Evolutionary conservation across 2,113 vertebrate species (phyloP), one percentile per base, ranked within the genome.

Genomic region (Ptychochromis oligacanthus): DNA sequence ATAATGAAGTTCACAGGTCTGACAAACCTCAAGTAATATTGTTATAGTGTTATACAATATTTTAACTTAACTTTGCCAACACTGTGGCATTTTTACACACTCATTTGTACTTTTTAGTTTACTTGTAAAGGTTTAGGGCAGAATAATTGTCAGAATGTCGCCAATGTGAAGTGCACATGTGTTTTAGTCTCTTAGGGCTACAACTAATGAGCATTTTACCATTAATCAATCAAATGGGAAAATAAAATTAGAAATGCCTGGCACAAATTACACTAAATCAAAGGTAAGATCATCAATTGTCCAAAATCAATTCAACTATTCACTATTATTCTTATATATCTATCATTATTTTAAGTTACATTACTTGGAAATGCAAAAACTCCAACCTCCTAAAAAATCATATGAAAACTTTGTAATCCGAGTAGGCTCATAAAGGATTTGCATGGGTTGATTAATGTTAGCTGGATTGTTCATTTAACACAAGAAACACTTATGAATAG

Each of bases 171-270:
- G 52, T n/a, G 52, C 20, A n/a, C 52, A 8, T 54, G 52, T 49
- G 5, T 49, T 49, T 49, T 70, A 49, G 64, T 46, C 26, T 49
- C 40, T 67, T 28, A 4, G 40, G 14, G 40, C 64, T 67, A 46
- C 14, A 46, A 1, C 40, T 49, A 70, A 49, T 70, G 24, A 26
- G 0, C 18, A 40, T 15, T 67, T 67, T 0, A 49, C 40, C 24
- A 67, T 28, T 28, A 70, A 70, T 70, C 43, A 49, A 49, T 49
- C 40, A 49, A 17, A 49, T 70, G n/a, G n/a, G n/a, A n/a, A n/a
- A 49, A 26, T 28, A 49, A 49, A 70, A 43, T 46, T 67, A 14
- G 43, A 46, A 67, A 67, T 18, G 40, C 17, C 7, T 26, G 15
- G 15, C 11, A 67, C 14, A 26, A 67, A 26, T 43, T 43, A 43